Evolutionary conservation across 2,888 invertebrate genomes (phyloP), one percentile per base, ranked within the genome.

Genomic region (Eupithecia pulchellata): DNA sequence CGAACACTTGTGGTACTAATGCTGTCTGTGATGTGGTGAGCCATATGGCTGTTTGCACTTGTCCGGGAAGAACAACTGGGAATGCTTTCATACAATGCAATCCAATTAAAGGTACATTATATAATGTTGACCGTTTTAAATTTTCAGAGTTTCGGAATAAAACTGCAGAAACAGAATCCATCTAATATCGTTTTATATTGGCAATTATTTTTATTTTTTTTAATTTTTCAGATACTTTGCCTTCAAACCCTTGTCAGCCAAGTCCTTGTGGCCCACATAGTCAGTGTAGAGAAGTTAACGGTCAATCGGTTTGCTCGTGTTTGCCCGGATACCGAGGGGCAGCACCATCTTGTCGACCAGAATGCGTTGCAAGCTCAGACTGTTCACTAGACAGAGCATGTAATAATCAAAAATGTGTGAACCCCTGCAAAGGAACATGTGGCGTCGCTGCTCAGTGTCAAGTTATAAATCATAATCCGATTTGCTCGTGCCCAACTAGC

Each of bases 361-460:
- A 97, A 88, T 97, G 97, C 84, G 95, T 96, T 17, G 91, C 95
- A 14, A 97, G 96, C 86, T 95, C 96, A 1, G 97, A 97, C 76
- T 97, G 97, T 84, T 90, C 96, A 4, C 94, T 95, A 6, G 95
- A 96, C 80, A 95, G 95, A 87, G 97, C 97, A 11, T 97, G 97
- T 78, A 94, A 95, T 64, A 96, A 96, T 79, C 96, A 96, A 80
- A 96, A 96, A 87, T 97, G 97, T 84, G 85, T 93, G 64, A 96
- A 97, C 83, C 97, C 97, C 42, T 97, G 97, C 82, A 95, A 96
- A 64, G 97, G 97, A 77, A 95, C 97, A n/a, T 98, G 98, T 84
- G 98, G 98, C 29, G 93, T 96, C 55, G 92, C 94, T 72, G 97
- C 97, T 4, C 89, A 92, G 77, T 98, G 98, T 83, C 95, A 96